Evolutionary conservation across 2,797 vertebrate genomes (phyloP), one percentile per base, ranked within the genome.

Genomic region (Apodemus agrarius): DNA sequence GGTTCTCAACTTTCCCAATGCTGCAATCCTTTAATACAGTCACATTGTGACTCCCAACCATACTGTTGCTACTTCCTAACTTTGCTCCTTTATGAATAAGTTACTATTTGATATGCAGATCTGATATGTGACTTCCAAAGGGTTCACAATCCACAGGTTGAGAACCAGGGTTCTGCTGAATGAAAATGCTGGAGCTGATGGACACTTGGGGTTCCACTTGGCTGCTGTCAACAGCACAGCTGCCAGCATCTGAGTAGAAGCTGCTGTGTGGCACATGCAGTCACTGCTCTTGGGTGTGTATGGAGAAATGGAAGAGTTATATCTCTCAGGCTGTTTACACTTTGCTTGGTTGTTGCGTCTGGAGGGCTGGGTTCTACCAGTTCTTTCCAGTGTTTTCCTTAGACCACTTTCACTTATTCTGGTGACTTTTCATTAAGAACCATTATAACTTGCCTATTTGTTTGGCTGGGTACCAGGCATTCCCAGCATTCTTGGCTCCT

Each of bases 341-440:
- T 52, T 49, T 79, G 43, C 57, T 78, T 95, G 43, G 69, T 78
- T 89, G 29, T 19, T 14, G 9, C 79, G 54, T 95, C 46, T 72
- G n/a, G 52, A 83, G 46, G 31, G 74, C 31, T 6, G 0, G 37
- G 65, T 17, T 82, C 40, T 37, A 34, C 74, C 34, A 54, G 79
- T 3, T 24, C 79, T 57, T 72, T 54, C 46, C 34, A 78, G 9
- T 74, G 34, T 69, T 88, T 69, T 93, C 43, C 63, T 69, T n/a
- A 79, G 29, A 87, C 26, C 21, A 63, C 80, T 91, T 89, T 89
- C 21, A 59, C 52, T 91, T 86, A 80, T 52, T 91, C 81, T 37
- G 57, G 49, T 88, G 24, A 86, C 61, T 85, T 83, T 19, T 83
- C 43, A 83, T 61, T 84, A 65, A 46, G 40, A 34, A 57, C 17